phyloP scores from a whole-genome alignment of 2,888 invertebrate genomes.

The Drosophila dives region DNA sequence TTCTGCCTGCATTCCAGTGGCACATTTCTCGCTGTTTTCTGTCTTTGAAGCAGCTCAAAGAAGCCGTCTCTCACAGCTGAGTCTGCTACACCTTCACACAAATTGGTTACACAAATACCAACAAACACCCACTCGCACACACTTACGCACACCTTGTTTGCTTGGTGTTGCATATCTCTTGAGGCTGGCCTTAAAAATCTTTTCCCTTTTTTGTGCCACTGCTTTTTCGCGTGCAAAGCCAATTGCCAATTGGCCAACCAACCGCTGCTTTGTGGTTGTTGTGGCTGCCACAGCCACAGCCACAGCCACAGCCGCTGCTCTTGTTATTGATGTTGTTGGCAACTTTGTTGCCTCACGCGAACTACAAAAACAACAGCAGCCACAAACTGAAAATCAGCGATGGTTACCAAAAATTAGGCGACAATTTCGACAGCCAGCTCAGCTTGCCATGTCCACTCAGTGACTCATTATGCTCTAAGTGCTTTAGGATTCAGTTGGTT shows the following conservation, averaged over 20 bases:
- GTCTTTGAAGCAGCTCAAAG: conserved; percentile 39
- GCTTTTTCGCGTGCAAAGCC: conserved; percentile 53
- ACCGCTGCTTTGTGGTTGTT: conserved; percentile 59
- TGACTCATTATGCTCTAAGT: conserved; percentile 39
- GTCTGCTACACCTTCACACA: conserved; percentile 14
- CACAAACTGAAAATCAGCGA: conserved; percentile 4
- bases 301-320: conserved; percentile 23
- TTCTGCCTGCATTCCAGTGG: conserved; percentile 37
- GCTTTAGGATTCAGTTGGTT: neutral
- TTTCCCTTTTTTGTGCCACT: neutral
- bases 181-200: conserved; percentile 6
- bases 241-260: conserved; percentile 71
- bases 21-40: conserved; percentile 36
- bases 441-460: conserved; percentile 27
- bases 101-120: conserved; percentile 3
- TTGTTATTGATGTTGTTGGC: conserved; percentile 34
- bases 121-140: conserved; percentile 5
- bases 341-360: conserved; percentile 64
- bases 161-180: conserved; percentile 31
- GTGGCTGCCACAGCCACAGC: conserved; percentile 22
- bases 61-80: conserved; percentile 4
- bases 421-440: conserved; percentile 3
- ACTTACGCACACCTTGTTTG: conserved; percentile 4
- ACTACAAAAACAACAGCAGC: conserved; percentile 15
- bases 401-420: conserved; percentile 10